A percentile compares a stretch with the other conserved stretches of the same genome.
phyloP scores from a whole-genome alignment of 2,113 vertebrate genomes.

The Mormoops blainvillei region DNA sequence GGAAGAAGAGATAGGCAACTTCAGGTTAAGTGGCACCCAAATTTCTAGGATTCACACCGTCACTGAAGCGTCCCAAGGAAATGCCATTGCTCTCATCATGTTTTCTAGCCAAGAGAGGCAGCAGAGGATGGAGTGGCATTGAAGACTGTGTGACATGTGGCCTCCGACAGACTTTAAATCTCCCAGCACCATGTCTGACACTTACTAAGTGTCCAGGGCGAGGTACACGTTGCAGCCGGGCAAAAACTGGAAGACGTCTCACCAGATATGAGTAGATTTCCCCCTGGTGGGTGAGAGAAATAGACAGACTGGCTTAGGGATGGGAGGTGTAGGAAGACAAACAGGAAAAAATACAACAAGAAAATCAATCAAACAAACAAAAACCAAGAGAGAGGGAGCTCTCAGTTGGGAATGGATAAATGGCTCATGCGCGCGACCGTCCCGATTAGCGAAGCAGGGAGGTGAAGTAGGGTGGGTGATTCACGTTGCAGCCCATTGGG shows the following conservation, averaged over 20 bases:
- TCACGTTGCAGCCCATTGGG: slow-evolving; percentile 61
- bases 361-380: not conserved
- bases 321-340: not conserved
- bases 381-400: not conserved
- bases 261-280: not conserved
- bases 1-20: not conserved
- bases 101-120: not conserved
- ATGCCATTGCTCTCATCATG: not conserved
- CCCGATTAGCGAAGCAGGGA: slow-evolving; percentile 61
- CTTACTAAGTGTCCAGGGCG: not conserved
- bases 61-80: not conserved
- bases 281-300: not conserved
- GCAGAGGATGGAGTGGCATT: not conserved
- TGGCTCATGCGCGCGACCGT: slow-evolving; percentile 36
- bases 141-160: not conserved
- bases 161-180: not conserved
- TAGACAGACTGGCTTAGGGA: not conserved
- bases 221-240: not conserved
- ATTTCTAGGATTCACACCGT: not conserved
- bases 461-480: slow-evolving; percentile 64
- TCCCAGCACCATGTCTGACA: not conserved
- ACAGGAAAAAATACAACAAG: not conserved
- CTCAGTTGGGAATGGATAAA: slow-evolving; percentile 43
- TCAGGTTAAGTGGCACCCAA: not conserved
- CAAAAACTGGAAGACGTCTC: not conserved